Conservation (phyloP, 1,140 invertebrate genomes). For the Polypedilum pembai region DNA sequence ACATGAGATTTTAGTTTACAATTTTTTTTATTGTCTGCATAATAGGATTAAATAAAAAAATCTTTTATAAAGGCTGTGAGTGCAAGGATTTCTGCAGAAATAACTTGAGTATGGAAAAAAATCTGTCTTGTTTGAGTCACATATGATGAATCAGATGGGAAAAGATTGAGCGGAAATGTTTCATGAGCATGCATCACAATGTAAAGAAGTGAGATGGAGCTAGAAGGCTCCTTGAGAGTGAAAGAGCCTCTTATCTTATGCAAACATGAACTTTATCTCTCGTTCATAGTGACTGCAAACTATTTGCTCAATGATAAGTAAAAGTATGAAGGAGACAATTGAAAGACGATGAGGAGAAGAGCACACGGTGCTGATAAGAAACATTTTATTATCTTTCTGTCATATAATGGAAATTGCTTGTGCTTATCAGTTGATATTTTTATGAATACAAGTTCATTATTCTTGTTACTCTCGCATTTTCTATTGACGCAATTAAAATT, state of each 20-base stretch:
- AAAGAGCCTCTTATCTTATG: background rate
- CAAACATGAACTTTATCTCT: conserved; percentile 25
- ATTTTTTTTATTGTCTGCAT: background rate
- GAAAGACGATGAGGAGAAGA: background rate
- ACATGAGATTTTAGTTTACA: background rate
- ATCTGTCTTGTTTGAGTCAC: background rate
- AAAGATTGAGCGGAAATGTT: background rate
- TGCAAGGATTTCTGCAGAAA: no score
- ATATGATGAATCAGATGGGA: background rate
- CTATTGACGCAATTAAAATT: no score
- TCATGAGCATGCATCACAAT: background rate
- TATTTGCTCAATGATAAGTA: conserved; percentile 23
- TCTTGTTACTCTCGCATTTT: background rate
- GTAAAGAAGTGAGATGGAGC: no score
- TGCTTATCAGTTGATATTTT: background rate
- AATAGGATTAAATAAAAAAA: background rate
- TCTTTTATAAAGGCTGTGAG: no score
- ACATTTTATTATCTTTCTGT: background rate
- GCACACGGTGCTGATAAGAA: background rate
- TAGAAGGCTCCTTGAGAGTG: no score
- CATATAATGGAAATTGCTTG: background rate
- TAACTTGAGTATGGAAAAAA: no score
- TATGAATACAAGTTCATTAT: conserved; percentile 19
- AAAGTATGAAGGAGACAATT: background rate
- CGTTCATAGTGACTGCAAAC: background rate